Evolutionary conservation across 2,888 invertebrate genomes (phyloP), one percentile per base, ranked within the genome.

Genomic region (Tromatobia lineatoria): DNA sequence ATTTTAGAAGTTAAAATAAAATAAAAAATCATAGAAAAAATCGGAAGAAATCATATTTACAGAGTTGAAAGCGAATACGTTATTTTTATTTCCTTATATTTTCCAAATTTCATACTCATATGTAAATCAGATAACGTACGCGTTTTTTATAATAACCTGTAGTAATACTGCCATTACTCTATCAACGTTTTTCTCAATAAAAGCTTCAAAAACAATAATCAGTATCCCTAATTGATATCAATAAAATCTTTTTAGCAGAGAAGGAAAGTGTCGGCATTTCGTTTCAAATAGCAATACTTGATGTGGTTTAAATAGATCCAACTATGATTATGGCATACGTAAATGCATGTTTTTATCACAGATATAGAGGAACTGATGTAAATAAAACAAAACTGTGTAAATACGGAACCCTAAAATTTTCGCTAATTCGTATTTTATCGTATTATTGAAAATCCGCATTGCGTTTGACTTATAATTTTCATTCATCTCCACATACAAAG

Each of bases 301-400:
- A 42, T 64, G n/a, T 38, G 38, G 20, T 64, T 64, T 38, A 18
- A 64, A 64, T 38, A 38, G 2, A 64, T 38, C 10, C 20, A 64
- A 64, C 8, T 64, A 42, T 11, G 18, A 64, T 38, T 20, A 20
- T 38, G 64, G 0, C 38, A 64, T 38, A 64, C 64, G 64, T 64
- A 64, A 64, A 38, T 64, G 38, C 64, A 64, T 38, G 38, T 54
- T 57, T 71, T 42, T 23, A 57, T 42, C 57, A 25, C 71, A 59
- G 71, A 71, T 71, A 38, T 71, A 45, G 57, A 25, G 54, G 57
- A 71, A 71, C 71, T 71, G 71, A 25, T 71, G 57, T 59, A 25
- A 71, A 71, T 64, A 18, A 42, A 38, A 23, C 8, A 57, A 45
- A 54, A 71, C n/a, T 8, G 42, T 71, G 71, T 42, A 57, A 57